phyloP scores from a whole-genome alignment of 2,888 invertebrate genomes.

The Theristus sp. region DNA sequence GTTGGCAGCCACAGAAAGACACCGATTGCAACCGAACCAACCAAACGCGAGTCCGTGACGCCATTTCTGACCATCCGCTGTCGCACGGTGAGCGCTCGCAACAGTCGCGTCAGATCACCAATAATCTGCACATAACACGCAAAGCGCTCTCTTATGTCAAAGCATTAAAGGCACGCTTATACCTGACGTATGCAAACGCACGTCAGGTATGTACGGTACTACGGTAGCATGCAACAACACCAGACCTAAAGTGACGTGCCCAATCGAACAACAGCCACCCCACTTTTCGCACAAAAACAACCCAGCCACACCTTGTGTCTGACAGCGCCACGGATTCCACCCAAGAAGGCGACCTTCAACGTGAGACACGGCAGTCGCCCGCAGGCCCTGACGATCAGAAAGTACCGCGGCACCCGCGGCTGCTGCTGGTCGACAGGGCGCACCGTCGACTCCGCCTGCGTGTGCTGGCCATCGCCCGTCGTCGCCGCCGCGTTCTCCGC shows the following conservation, averaged over 20 bases:
- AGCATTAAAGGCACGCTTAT: too few relatives aligned
- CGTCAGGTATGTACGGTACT: too few relatives aligned
- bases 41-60: constrained; percentile 37
- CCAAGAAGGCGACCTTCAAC: constrained; percentile 54
- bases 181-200: too few relatives aligned
- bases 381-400: constrained; percentile 45
- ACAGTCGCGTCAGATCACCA: neutral
- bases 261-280: too few relatives aligned
- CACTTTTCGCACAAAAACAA: too few relatives aligned
- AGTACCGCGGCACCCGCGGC: constrained; percentile 45
- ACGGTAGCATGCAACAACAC: too few relatives aligned
- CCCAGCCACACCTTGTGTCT: constrained; percentile 30
- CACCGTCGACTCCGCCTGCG: neutral
- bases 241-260: too few relatives aligned
- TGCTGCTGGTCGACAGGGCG: neutral
- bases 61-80: neutral
- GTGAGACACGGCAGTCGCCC: constrained; percentile 50
- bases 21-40: too few relatives aligned
- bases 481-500: neutral
- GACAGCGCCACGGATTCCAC: constrained; percentile 46
- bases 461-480: too few relatives aligned
- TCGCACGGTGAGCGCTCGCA: neutral
- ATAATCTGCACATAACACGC: neutral
- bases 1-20: too few relatives aligned
- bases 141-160: too few relatives aligned